phyloP scores from a whole-genome alignment of 1,140 invertebrate genomes.

The Panulirus ornatus region DNA sequence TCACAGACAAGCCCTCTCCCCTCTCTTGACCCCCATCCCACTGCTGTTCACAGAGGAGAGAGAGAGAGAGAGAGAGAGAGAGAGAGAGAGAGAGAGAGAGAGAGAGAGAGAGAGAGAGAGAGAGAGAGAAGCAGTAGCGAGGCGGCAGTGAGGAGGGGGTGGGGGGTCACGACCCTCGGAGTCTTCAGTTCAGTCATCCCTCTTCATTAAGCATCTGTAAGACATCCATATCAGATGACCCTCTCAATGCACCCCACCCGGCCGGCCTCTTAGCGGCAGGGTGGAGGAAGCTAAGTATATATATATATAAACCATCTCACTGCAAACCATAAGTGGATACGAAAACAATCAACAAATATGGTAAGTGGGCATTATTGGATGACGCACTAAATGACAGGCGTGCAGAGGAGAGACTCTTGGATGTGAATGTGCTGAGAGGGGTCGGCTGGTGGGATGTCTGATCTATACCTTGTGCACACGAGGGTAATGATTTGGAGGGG shows the following conservation, averaged over 20 bases:
- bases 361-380: too few relatives aligned
- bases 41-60: not conserved
- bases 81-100: not conserved
- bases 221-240: not conserved
- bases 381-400: too few relatives aligned
- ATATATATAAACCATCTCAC: not conserved
- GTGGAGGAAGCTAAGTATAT: not conserved
- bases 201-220: not conserved
- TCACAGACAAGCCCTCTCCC: not conserved
- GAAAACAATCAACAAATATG: too few relatives aligned
- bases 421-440: too few relatives aligned
- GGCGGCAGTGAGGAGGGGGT: not conserved
- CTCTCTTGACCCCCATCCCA: not conserved
- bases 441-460: too few relatives aligned
- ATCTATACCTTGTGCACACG: too few relatives aligned
- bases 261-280: not conserved
- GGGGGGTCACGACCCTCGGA: not conserved
- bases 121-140: not conserved
- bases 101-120: constrained; percentile 22
- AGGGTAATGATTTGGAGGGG: too few relatives aligned
- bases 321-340: too few relatives aligned
- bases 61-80: not conserved
- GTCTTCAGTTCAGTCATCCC: not conserved
- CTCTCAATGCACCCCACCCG: not conserved
- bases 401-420: too few relatives aligned